Conservation (phyloP, 1,140 invertebrate species). For the Drosophila kanapiae region DNA sequence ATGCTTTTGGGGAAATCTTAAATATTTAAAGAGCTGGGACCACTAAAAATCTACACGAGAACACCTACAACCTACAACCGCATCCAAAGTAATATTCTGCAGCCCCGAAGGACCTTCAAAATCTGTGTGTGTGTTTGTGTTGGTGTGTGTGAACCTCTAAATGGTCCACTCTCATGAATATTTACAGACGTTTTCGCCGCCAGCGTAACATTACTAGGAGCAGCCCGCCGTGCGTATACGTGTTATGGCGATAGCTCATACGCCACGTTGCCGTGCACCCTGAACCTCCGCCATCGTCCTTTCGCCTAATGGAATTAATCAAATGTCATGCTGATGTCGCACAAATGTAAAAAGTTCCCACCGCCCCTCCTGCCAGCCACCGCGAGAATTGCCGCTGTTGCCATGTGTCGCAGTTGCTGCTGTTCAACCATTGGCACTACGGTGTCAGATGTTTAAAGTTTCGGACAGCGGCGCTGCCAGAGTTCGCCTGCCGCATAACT, state of each 20-base stretch:
- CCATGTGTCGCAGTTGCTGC: not conserved
- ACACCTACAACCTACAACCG: no score
- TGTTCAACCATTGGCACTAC: constrained; percentile 50
- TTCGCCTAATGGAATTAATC: constrained; percentile 64
- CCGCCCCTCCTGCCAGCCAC: not conserved
- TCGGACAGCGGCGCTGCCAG: constrained; percentile 33
- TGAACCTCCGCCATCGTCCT: constrained; percentile 10
- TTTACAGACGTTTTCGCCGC: not conserved
- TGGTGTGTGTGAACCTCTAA: not conserved
- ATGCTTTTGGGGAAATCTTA: not conserved
- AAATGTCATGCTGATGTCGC: constrained; percentile 71
- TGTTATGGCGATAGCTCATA: constrained; percentile 32
- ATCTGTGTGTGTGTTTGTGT: not conserved
- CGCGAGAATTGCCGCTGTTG: not conserved
- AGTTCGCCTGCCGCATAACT: constrained; percentile 39
- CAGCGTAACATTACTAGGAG: no score
- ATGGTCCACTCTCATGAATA: not conserved
- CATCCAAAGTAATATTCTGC: no score
- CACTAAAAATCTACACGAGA: not conserved
- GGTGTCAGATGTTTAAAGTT: constrained; percentile 69
- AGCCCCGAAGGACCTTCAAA: not conserved
- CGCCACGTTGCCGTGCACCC: constrained; percentile 17
- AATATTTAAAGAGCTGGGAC: not conserved
- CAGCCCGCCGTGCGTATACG: constrained; percentile 29
- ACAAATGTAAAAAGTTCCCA: constrained; percentile 43